phyloP scores from a whole-genome alignment of 1,140 invertebrate genomes.

The Planococcus citri region DNA sequence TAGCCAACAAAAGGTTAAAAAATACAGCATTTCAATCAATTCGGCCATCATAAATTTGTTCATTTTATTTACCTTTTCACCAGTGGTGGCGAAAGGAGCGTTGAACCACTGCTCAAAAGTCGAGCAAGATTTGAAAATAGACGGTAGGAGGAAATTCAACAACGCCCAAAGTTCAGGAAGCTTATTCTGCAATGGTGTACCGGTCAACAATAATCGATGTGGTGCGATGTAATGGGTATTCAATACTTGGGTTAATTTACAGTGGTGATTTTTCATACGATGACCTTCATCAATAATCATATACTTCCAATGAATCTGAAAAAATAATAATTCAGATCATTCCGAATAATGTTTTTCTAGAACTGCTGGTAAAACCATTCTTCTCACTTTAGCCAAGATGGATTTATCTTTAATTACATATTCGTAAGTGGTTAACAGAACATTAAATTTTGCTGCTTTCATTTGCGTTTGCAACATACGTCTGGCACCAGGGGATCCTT shows the following conservation, averaged over 20 bases:
- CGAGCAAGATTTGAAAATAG: slow-evolving; percentile 96
- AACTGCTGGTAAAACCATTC: too few relatives aligned
- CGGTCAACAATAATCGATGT: slow-evolving; percentile 86
- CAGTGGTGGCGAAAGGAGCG: slow-evolving; percentile 96
- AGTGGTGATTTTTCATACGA: slow-evolving; percentile 99
- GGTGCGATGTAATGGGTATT: slow-evolving; percentile 95
- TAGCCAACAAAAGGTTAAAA: background rate
- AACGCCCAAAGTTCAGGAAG: slow-evolving; percentile 95
- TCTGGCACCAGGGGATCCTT: slow-evolving; percentile 78
- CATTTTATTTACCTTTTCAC: slow-evolving; percentile 56
- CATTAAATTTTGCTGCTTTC: slow-evolving; percentile 89
- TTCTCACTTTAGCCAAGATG: slow-evolving; percentile 75
- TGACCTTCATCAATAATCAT: slow-evolving; percentile 99
- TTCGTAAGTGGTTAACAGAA: slow-evolving; percentile 94
- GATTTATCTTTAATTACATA: slow-evolving; percentile 98
- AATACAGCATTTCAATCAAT: background rate
- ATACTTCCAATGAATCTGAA: slow-evolving; percentile 94
- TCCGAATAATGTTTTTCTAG: too few relatives aligned
- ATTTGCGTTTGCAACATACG: slow-evolving; percentile 76
- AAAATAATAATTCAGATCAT: too few relatives aligned
- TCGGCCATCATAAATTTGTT: slow-evolving; percentile 11
- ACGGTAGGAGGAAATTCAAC: slow-evolving; percentile 94
- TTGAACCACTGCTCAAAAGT: slow-evolving; percentile 99
- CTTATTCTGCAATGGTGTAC: slow-evolving; percentile 97
- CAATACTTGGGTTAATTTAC: slow-evolving; percentile 90